Conservation (phyloP, 64 coral and sea anemone genomes). For the Acropora yongei region DNA sequence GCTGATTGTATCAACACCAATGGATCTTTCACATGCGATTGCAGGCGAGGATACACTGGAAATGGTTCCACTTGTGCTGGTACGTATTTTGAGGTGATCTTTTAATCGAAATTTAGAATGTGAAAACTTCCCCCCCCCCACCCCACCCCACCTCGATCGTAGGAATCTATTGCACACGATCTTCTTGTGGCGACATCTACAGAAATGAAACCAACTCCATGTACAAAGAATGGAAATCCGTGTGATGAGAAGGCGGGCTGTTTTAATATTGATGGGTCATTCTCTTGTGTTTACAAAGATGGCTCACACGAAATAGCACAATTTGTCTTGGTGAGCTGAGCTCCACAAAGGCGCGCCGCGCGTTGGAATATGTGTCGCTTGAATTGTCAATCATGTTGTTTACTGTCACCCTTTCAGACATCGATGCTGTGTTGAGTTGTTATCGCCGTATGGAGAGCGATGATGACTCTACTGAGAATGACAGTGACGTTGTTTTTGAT, state of each 20-base stretch:
- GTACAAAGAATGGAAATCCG: neutral
- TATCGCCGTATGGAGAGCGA: no score
- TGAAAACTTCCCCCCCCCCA: no score
- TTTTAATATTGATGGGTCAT: slow-evolving; percentile 52
- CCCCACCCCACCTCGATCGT: no score
- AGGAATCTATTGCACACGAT: no score
- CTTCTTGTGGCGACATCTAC: no score
- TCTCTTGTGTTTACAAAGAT: slow-evolving; percentile 48
- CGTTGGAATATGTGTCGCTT: no score
- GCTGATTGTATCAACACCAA: slow-evolving; percentile 9
- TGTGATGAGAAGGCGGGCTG: slow-evolving; percentile 51
- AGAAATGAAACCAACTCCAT: neutral
- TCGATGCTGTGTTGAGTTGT: no score
- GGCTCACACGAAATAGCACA: slow-evolving; percentile 59
- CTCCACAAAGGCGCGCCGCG: neutral
- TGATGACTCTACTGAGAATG: no score
- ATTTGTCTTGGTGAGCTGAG: slow-evolving; percentile 47
- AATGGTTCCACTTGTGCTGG: neutral
- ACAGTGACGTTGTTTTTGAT: no score
- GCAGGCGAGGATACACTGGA: slow-evolving; percentile 11
- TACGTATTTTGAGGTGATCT: neutral
- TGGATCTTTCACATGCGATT: slow-evolving; percentile 17
- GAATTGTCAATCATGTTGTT: no score
- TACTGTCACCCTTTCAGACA: no score
- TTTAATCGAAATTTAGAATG: no score